Evolutionary conservation across 30 jellyfish, hydroid and myxozoan species (phyloP), one percentile per base, ranked within the genome.

Genomic region (Aurelia aurita complex sp. Pacific): DNA sequence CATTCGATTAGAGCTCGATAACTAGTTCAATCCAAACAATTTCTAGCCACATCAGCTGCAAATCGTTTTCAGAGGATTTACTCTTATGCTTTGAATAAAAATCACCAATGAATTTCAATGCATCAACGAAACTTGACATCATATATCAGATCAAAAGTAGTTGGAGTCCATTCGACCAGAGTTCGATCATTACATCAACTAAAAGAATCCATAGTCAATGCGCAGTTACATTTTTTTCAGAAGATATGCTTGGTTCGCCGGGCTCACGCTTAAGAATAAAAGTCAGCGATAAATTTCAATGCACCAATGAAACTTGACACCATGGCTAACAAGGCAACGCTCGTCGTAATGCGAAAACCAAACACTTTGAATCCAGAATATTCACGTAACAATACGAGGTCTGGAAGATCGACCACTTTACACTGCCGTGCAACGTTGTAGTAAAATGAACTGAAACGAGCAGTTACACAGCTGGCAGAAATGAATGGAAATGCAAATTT

Each of bases 381-480:
- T 10, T 78, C 88, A 7, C 79, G 80, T 4, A 78, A 77, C 52
- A 78, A 51, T 9, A 33, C 35, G 73, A 78, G 32, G 57, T 78
- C 73, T 4, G 88, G 88, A 10, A 78, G 14, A 51, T 78, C 88
- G 1, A 68, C 1, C 35, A 78, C 43, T 19, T 55, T 62, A 73
- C 71, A 51, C 36, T 19, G 63, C 15, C 79, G 71, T 29, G 88
- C 88, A 4, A 78, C 19, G 79, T 78, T 78, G 79, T 78, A 64
- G 79, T 78, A 78, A 43, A 78, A 78, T 33, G n/a, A 23, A 55
- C 32, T n/a, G 69, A 62, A 78, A 5, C 79, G 79, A 1, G 88
- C 69, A 17, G 88, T 78, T 2, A 78, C 73, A 17, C 88, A 80
- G 66, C 88, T 64, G 43, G 88, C 88, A 69, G 88, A 78, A 13